A percentile compares a stretch with the other conserved stretches of the same genome.
These are phyloP conservation scores for Calvadosia cruxmelitensis DNA, from an alignment of 30 jellyfish, hydroid and myxozoan genomes.

Conservation along the genomic window DNA sequence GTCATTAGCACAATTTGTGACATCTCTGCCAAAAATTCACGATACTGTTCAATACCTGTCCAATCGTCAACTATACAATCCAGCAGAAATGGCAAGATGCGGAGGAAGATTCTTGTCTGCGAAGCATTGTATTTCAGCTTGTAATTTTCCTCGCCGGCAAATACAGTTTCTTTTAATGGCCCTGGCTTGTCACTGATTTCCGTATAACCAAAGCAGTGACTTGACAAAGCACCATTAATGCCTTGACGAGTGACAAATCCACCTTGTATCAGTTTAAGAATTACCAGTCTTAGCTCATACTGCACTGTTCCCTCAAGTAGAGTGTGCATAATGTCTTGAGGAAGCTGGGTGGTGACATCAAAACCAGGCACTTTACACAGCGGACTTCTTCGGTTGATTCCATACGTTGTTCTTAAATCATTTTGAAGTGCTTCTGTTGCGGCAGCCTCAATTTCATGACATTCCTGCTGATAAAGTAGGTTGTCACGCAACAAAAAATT, in stretches of 20 bases:
- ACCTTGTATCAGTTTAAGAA: not conserved
- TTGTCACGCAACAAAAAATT: slow-evolving; percentile 10
- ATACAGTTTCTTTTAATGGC: not conserved
- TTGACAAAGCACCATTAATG: not conserved
- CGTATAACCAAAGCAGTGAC: not conserved
- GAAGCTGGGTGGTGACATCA: not conserved
- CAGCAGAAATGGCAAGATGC: not conserved
- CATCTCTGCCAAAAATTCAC: slow-evolving; percentile 4
- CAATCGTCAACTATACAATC: not conserved
- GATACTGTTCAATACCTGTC: not conserved
- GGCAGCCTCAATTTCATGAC: slow-evolving; percentile 19
- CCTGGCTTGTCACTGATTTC: not conserved
- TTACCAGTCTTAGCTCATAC: not conserved
- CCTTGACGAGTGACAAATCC: not conserved
- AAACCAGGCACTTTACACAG: not conserved
- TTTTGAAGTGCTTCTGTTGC: not conserved
- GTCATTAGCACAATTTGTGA: slow-evolving; percentile 4
- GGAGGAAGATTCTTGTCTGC: not conserved
- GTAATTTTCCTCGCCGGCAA: not conserved
- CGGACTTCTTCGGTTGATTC: not conserved
- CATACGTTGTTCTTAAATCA: not conserved
- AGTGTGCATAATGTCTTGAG: slow-evolving; percentile 1
- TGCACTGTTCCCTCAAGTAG: not conserved
- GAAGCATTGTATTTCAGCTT: not conserved
- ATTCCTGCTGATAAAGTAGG: not conserved